Percentiles rank a stretch among this genome's conserved stretches.
phyloP scores from a whole-genome alignment of 2,113 vertebrate species.

The Alosa alosa region DNA sequence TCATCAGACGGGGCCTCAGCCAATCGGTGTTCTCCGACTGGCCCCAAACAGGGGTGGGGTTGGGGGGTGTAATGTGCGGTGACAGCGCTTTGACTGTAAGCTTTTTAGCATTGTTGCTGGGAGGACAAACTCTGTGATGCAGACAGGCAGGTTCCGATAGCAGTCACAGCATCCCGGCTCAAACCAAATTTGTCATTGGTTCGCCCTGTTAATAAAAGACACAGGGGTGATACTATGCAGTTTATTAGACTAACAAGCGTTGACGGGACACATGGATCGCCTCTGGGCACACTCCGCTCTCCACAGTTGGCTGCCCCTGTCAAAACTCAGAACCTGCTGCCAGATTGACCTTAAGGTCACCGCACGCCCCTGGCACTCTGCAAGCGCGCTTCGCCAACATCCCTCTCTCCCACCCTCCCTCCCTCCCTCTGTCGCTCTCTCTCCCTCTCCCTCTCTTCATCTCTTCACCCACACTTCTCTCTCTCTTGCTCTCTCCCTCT shows the following conservation, averaged over 20 bases:
- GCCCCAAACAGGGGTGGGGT: neutral
- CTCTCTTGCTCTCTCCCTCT: slow-evolving; percentile 8
- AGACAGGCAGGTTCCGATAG: slow-evolving; percentile 56
- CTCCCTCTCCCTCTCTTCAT: neutral
- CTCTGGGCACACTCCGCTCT: slow-evolving; percentile 53
- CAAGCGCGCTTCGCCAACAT: slow-evolving; percentile 38
- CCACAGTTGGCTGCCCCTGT: slow-evolving; percentile 67
- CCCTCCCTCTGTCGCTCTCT: slow-evolving; percentile 24
- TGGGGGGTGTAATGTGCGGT: slow-evolving; percentile 51
- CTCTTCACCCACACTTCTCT: slow-evolving; percentile 21
- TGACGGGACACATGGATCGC: slow-evolving; percentile 58
- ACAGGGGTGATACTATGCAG: slow-evolving; percentile 53
- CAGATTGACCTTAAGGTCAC: slow-evolving; percentile 68
- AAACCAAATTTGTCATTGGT: slow-evolving; percentile 56
- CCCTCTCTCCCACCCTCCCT: slow-evolving; percentile 37
- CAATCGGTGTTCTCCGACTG: slow-evolving; percentile 25
- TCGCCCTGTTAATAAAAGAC: slow-evolving; percentile 62
- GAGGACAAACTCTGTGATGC: slow-evolving; percentile 44
- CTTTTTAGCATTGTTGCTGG: slow-evolving; percentile 58
- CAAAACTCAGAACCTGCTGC: slow-evolving; percentile 71
- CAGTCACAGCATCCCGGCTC: slow-evolving; percentile 54
- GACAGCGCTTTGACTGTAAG: slow-evolving; percentile 59
- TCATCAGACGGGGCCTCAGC: slow-evolving; percentile 47
- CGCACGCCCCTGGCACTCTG: slow-evolving; percentile 49
- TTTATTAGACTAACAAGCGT: slow-evolving; percentile 66